These are phyloP conservation scores for Gnatocerus cornutus DNA, from an alignment of 2,888 invertebrate species.

Conservation along the genomic window DNA sequence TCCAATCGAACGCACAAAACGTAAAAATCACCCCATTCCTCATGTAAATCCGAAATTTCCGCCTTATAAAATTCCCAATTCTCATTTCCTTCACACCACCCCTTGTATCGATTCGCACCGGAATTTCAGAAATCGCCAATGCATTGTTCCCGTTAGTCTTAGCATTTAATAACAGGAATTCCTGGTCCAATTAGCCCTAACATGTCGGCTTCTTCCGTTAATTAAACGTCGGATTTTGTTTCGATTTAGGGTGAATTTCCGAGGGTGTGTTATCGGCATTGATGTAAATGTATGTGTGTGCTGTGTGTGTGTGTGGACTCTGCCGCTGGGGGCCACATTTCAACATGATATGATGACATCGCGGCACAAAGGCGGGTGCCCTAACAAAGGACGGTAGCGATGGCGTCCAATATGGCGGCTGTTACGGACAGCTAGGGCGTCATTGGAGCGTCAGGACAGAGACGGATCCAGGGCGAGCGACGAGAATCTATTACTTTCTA, in stretches of 20 bases:
- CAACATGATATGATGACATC: conserved; percentile 58
- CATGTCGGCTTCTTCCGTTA: conserved; percentile 39
- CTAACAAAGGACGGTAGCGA: conserved; percentile 63
- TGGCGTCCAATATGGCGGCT: conserved; percentile 70
- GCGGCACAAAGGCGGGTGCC: conserved; percentile 58
- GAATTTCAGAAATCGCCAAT: neutral
- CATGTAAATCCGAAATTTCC: conserved; percentile 1
- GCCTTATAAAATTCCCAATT: neutral
- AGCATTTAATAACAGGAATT: conserved; percentile 38
- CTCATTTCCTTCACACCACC: neutral
- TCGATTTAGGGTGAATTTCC: conserved; percentile 8
- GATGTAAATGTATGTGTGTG: conserved; percentile 1
- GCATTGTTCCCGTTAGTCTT: neutral
- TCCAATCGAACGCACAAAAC: too few species aligned
- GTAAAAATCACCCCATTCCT: neutral
- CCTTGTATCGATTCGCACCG: conserved; percentile 9
- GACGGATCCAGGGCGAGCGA: conserved; percentile 9
- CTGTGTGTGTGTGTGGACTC: conserved; percentile 2
- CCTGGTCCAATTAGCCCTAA: conserved; percentile 40
- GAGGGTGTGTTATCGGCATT: conserved; percentile 44
- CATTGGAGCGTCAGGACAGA: conserved; percentile 49
- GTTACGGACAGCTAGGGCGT: conserved; percentile 67
- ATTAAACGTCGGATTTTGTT: conserved; percentile 41
- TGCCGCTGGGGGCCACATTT: conserved; percentile 50
- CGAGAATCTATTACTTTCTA: too few species aligned